phyloP scores from a whole-genome alignment of 2,888 invertebrate genomes.

The Apocheima hispidaria region DNA sequence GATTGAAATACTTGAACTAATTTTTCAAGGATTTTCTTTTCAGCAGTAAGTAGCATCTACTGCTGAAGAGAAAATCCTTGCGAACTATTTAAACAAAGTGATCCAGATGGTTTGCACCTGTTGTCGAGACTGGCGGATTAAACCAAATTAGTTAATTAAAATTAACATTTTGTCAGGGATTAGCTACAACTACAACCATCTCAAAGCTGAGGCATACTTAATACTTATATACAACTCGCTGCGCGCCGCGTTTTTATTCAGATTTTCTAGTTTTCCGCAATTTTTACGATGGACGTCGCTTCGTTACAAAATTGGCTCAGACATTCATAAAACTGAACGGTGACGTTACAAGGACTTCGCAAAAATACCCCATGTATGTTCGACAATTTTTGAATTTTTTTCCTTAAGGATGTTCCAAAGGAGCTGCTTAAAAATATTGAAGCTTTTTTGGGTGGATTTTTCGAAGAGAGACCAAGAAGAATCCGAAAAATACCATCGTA shows the following conservation, averaged over 20 bases:
- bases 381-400: too few relatives aligned
- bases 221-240: not conserved
- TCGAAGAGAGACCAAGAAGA: too few relatives aligned
- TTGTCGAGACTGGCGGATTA: not conserved
- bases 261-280: not conserved
- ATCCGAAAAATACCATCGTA: too few relatives aligned
- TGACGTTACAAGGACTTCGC: too few relatives aligned
- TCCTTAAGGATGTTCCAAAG: too few relatives aligned
- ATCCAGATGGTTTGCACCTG: not conserved
- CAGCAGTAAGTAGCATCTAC: slow-evolving; percentile 2
- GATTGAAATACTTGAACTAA: slow-evolving; percentile 2
- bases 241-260: too few relatives aligned
- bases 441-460: too few relatives aligned
- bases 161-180: not conserved
- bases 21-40: too few relatives aligned
- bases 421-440: too few relatives aligned
- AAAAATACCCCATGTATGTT: too few relatives aligned
- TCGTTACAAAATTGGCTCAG: too few relatives aligned
- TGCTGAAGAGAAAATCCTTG: not conserved
- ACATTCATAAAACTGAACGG: too few relatives aligned
- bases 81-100: not conserved
- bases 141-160: not conserved
- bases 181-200: not conserved
- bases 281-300: not conserved
- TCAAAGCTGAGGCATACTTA: not conserved